Base-by-base conservation (phyloP, 2,113 vertebrate species). In the Aegypius monachus region DNA sequence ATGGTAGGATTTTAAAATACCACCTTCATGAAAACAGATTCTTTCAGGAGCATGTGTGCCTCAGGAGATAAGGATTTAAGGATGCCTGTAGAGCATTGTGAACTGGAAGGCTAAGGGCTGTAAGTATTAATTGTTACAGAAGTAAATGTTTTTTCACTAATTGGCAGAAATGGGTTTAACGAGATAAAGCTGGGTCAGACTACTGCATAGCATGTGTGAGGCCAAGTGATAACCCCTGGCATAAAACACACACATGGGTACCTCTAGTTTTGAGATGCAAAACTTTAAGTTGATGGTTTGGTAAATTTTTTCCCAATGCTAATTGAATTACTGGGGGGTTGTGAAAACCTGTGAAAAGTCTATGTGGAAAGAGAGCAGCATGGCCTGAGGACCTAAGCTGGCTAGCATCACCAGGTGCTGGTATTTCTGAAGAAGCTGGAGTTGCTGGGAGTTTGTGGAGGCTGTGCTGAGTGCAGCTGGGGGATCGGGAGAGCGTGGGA, bases 121-220 rank as follows among this genome's bases (percentile, higher is more conserved):
- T 90, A 73, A 53, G 34, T 91, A 50, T 73, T 93, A 83, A 65
- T 88, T 88, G 55, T 86, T 93, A 58, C 27, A 93, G 62, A 91
- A 88, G 32, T 17, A 90, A 91, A 8, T 42, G 15, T 42, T 88
- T 94, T 82, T 96, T 81, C 32, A 12, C 55, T 74, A 61, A 43
- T 52, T 63, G 86, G 20, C 34, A 88, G 87, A 81, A 88, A 82
- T 66, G 1, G 42, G 47, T 84, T 86, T 88, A 94, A 84, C 1
- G 2, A 61, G 68, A 43, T 90, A 75, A 75, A 84, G 29, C 55
- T 63, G 43, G n/a, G 65, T 86, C 56, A 61, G 20, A n/a, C 32
- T 67, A 6, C 38, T 67, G 74, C 16, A 3, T 21, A 91, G 22
- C 22, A 73, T 0, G 0, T 36, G 31, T 0, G 0, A 82, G 18